Conservation (phyloP, 2,888 invertebrate species). For the Rhamphomyia laevipes region DNA sequence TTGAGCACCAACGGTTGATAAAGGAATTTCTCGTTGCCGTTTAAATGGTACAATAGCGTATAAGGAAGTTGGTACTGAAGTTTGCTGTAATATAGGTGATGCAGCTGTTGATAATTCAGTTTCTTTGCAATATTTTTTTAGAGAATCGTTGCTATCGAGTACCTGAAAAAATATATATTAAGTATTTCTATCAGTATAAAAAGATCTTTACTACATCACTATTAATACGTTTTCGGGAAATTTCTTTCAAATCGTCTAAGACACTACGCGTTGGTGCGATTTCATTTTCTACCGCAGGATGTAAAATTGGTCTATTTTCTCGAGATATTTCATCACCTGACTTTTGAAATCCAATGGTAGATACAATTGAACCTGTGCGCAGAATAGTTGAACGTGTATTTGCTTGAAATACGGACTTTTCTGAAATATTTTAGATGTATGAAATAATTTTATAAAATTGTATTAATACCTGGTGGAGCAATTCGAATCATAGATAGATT, state of each 20-base stretch:
- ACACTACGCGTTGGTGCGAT: conserved; percentile 40
- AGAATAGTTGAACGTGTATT: conserved; percentile 30
- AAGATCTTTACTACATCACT: conserved; percentile 28
- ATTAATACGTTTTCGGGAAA: conserved; percentile 44
- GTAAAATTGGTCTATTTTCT: conserved; percentile 32
- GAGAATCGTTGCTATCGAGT: conserved; percentile 18
- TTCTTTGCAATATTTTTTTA: conserved; percentile 30
- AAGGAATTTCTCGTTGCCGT: conserved; percentile 9
- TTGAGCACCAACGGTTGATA: conserved; percentile 10
- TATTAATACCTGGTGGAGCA: conserved; percentile 29
- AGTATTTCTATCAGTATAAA: background rate
- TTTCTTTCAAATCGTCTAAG: conserved; percentile 44
- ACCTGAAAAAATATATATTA: conserved; percentile 21
- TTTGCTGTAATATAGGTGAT: background rate
- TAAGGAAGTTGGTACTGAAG: background rate
- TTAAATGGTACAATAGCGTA: conserved; percentile 12
- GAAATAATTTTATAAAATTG: background rate
- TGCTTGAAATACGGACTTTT: conserved; percentile 26
- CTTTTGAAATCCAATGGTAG: conserved; percentile 23
- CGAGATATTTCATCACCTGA: conserved; percentile 26
- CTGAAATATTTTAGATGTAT: conserved; percentile 12
- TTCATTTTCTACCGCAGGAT: conserved; percentile 32
- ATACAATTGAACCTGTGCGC: conserved; percentile 22
- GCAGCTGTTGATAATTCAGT: conserved; percentile 1
- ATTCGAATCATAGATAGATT: conserved; percentile 29